Percentiles rank a stretch among this genome's conserved stretches.
Conservation (phyloP, 2,888 invertebrate species). For the Lamellibrachia satsuma region DNA sequence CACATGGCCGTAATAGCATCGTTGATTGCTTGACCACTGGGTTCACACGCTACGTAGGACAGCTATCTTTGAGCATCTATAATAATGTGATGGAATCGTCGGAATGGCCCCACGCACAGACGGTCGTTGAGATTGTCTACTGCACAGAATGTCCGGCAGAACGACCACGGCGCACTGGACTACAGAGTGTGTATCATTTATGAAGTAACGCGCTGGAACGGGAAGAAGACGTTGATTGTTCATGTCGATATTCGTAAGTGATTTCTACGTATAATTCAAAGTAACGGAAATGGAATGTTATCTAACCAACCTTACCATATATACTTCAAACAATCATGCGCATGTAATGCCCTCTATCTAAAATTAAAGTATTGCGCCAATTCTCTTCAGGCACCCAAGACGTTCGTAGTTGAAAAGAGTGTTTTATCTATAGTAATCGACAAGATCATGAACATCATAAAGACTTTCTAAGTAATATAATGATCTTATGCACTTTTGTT, state of each 20-base stretch:
- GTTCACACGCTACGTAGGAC: neutral
- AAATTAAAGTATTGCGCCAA: neutral
- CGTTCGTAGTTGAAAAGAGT: neutral
- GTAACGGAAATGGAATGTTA: neutral
- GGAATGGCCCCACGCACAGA: neutral
- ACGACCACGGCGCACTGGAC: neutral
- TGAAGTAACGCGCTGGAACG: neutral
- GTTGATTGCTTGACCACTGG: neutral
- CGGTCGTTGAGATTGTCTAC: neutral
- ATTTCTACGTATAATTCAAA: neutral
- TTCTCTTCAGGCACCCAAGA: neutral
- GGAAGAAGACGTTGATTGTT: neutral
- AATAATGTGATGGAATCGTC: neutral
- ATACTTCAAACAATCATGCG: neutral
- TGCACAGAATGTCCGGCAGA: neutral
- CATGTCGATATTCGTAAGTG: neutral
- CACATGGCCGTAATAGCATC: neutral
- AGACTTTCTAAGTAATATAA: neutral
- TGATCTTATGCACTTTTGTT: neutral
- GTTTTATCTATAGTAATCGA: no score
- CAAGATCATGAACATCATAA: neutral
- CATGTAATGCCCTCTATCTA: no score
- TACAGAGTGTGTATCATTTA: neutral
- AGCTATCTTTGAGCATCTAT: neutral
- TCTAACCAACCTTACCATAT: neutral